Percentiles rank a stretch among this genome's conserved stretches.
Evolutionary conservation across 1,140 invertebrate species (phyloP).

Genomic region (Drosophila ficusphila): DNA sequence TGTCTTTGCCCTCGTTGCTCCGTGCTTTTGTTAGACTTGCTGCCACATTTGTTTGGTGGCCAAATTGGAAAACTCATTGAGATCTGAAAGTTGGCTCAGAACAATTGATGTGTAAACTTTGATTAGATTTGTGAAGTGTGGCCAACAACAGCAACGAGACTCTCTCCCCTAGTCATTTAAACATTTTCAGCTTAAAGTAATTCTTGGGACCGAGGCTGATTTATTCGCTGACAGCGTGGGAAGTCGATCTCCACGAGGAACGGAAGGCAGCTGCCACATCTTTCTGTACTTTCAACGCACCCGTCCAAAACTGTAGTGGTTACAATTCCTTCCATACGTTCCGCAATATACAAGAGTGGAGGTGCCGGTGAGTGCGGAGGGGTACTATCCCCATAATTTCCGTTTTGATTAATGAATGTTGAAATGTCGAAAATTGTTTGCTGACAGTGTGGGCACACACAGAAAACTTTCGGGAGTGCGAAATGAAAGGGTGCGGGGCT

Average conservation of each 20-base stretch:
- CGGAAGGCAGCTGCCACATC: not conserved
- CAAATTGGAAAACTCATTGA: not conserved
- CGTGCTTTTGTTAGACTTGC: constrained; percentile 4
- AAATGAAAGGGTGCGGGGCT: no score
- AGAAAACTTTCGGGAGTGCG: constrained; percentile 9
- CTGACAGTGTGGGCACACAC: constrained; percentile 47
- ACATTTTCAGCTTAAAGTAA: not conserved
- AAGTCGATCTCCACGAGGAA: not conserved
- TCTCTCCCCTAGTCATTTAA: constrained; percentile 2
- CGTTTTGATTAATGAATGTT: constrained; percentile 71
- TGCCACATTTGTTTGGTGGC: constrained; percentile 1
- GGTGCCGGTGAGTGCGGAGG: not conserved
- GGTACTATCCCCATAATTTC: constrained; percentile 53
- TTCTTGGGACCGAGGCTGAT: constrained; percentile 4
- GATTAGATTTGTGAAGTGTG: constrained; percentile 58
- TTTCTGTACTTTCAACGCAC: not conserved
- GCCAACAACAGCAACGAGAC: constrained; percentile 18
- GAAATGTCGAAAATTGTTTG: constrained; percentile 73
- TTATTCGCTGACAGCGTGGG: not conserved
- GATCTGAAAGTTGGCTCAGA: constrained; percentile 30
- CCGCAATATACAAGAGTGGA: not conserved
- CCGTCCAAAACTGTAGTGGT: not conserved
- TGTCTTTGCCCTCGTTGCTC: constrained; percentile 1
- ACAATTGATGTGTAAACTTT: constrained; percentile 73
- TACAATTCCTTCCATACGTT: not conserved